Conservation (phyloP, 2,113 vertebrate genomes). For the Oxyruncus cristatus region DNA sequence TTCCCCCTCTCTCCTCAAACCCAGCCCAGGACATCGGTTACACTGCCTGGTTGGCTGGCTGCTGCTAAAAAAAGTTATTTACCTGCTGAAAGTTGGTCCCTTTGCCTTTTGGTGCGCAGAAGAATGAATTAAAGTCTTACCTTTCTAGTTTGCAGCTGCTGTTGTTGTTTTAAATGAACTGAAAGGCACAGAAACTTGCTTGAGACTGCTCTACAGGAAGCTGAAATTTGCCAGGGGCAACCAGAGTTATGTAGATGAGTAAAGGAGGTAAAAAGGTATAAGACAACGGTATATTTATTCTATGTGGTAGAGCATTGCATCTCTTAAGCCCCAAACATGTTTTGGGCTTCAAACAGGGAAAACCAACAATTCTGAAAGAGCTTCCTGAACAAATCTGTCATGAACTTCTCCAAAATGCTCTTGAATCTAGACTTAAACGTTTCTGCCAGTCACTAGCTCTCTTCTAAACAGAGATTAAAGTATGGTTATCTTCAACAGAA, state of each 20-base stretch:
- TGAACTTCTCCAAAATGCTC: conserved; percentile 9
- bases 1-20: background rate
- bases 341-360: background rate
- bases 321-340: background rate
- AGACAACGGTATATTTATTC: background rate
- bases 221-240: background rate
- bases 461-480: background rate
- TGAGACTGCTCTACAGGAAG: background rate
- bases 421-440: background rate
- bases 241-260: background rate
- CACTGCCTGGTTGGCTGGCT: background rate
- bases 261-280: background rate
- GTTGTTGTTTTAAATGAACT: background rate
- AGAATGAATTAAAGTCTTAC: background rate
- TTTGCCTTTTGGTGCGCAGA: background rate
- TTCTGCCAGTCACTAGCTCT: background rate
- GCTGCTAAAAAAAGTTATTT: background rate
- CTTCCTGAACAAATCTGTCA: conserved; percentile 3
- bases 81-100: background rate
- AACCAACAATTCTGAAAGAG: conserved; percentile 1
- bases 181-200: background rate
- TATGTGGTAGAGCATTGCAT: background rate
- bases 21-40: background rate
- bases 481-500: background rate
- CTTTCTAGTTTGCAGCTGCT: background rate